Evolutionary conservation across 2,797 vertebrate genomes (phyloP), one percentile per base, ranked within the genome.

Genomic region (Petrocephalus sullivani): DNA sequence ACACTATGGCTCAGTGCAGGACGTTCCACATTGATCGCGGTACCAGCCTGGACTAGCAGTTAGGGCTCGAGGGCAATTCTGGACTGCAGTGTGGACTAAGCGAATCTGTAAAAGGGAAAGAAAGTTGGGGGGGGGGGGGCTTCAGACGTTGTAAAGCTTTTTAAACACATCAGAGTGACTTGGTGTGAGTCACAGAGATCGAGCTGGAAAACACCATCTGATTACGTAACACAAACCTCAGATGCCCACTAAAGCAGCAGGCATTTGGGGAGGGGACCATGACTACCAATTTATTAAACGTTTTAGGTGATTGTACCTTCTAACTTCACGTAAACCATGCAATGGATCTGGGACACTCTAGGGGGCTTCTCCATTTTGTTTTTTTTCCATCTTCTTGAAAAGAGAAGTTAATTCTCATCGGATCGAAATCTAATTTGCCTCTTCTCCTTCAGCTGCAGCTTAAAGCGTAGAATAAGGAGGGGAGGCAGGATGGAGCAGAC

Each of bases 21-120:
- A 75, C 28, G 21, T 41, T 51, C 67, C 51, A 14, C 14, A 41
- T 67, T n/a, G 49, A 41, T 14, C 28, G n/a, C 49, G 7, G 21
- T 23, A 19, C 46, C 1, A 33, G 54, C 83, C 61, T 88, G 88
- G 90, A 57, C 75, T 86, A 87, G 88, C 1, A 78, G 89, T 58
- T 0, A 87, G 87, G 1, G 93, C 92, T 89, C 89, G 91, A 23
- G 90, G 90, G 92, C 94, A 95, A 89, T 92, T 92, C 60, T 3
- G 89, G 88, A 96, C 93, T 58, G 94, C 93, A 0, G 93, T 94
- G n/a, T 94, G 93, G 89, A 93, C 89, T 92, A 95, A 93, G 91
- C 93, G 94, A 91, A 96, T 93, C 94, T 95, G 88, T 89, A 93
- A 93, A 61, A 41, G 21, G 41, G 46, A 53, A 37, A 23, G 41